Base-by-base conservation (phyloP, 2,797 vertebrate species). In the Jordanella pulchra region DNA sequence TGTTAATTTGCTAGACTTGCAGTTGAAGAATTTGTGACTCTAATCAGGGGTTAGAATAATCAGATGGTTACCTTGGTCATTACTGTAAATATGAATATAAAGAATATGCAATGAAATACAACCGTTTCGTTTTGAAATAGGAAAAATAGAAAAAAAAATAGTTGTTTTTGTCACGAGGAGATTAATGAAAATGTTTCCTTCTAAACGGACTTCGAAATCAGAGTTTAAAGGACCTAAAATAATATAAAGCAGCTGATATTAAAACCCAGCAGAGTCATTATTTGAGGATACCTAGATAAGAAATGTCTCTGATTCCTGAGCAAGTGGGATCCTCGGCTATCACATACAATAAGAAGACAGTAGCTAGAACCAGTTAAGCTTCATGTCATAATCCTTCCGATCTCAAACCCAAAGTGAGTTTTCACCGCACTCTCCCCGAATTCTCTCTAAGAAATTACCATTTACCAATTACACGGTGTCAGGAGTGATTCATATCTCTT, bases 381-480 rank as follows among this genome's bases (percentile, higher is more conserved):
- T 82, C 83, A 67, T 87, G 89, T 92, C 90, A 90, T 90, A 92
- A 92, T 91, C 89, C 86, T 79, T 86, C 87, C 81, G 25, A 89
- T 91, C 86, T 89, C 74, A 80, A 90, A 90, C 81, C 86, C 81
- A 84, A 87, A 88, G 83, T 85, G 82, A 67, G 85, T 88, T 89
- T 90, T 85, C 80, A 85, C 69, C 67, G 72, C 78, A 65, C 86
- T 86, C 84, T 87, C 77, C 73, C 77, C 69, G 90, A 90, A 89
- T 90, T 89, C 89, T 84, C 86, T 88, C 87, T 91, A 82, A 89
- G 87, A 92, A 94, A 93, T 91, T 90, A 92, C 90, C 91, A 92
- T 93, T 91, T 91, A 88, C 89, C 93, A 93, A 93, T 93, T 93
- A 93, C 89, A 91, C 80, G 78, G 89, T 89, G 92, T 92, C 91